Evolutionary conservation across 2,113 vertebrate genomes (phyloP), one percentile per base, ranked within the genome.

Genomic region (Sinocyclocheilus rhinocerous): DNA sequence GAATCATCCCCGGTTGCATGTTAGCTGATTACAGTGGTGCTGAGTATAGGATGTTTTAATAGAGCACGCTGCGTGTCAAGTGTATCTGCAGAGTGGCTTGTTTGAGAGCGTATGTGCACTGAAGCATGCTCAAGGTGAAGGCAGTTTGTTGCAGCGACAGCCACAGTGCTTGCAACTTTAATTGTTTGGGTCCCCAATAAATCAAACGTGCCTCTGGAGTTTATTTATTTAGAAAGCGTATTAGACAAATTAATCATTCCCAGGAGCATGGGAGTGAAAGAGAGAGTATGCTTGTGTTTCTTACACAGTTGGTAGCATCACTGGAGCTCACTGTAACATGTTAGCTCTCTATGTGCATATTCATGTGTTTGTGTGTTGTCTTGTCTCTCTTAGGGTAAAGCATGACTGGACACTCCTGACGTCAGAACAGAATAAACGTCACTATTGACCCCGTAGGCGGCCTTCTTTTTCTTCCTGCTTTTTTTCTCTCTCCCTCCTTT

Each of bases 331-430:
- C 24, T 57, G 36, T 29, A 55, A 22, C 6, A 70, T 18, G 63
- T 78, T 55, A 29, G 24, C 3, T 18, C n/a, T 45, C 15, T 29
- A 67, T 72, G 57, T 26, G 45, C 52, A 20, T 76, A 70, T 75
- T 70, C 82, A 36, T 61, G 42, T 67, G 29, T 48, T 39, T 26
- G 36, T 24, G 48, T 73, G 63, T 79, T 75, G 87, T 87, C 81
- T 79, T 50, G 72, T 90, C 87, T 65, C 70, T 83, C 89, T 86
- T 88, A 90, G 85, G 80, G 84, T 93, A 89, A 93, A 91, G 90
- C 93, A 90, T 90, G 90, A 91, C 91, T 89, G 91, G 89, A 86
- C 89, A 67, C 78, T 90, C 87, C 86, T 93, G 93, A 94, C 92
- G 92, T 94, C 92, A 95, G 85, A 83, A 72, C 61, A 52, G 76